Percentiles rank a stretch among this genome's conserved stretches.
Conservation (phyloP, 2,888 invertebrate species). For the Creontiades dilutus region DNA sequence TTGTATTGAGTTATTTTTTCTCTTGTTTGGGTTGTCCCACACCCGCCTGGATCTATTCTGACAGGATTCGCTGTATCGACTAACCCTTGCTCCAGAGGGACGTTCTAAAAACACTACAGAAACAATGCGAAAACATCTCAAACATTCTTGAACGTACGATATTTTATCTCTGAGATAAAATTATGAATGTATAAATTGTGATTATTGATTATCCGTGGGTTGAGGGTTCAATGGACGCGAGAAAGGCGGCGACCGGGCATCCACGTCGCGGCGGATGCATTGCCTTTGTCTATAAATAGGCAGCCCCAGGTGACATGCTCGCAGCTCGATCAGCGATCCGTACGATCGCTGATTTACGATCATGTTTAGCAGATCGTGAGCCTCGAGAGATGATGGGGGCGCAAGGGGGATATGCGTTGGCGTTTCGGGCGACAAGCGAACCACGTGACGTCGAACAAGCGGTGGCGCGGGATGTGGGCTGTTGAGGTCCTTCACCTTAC, state of each 20-base stretch:
- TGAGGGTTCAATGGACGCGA: neutral
- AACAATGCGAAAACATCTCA: too few relatives aligned
- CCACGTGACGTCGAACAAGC: neutral
- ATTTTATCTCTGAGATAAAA: too few relatives aligned
- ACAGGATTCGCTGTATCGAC: too few relatives aligned
- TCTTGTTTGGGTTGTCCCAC: too few relatives aligned
- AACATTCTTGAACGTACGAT: too few relatives aligned
- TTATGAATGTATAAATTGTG: too few relatives aligned
- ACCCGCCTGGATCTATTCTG: too few relatives aligned
- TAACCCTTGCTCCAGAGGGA: too few relatives aligned
- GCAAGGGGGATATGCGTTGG: neutral
- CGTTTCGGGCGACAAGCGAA: neutral
- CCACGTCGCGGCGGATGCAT: neutral
- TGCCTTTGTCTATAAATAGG: conserved; percentile 20
- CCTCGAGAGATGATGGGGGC: neutral
- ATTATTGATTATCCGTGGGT: neutral
- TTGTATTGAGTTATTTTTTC: too few relatives aligned
- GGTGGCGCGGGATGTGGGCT: conserved; percentile 16
- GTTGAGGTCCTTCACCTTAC: conserved; percentile 6
- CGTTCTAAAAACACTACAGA: too few relatives aligned
- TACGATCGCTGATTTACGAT: conserved; percentile 14
- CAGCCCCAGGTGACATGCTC: neutral
- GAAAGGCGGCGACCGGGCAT: neutral
- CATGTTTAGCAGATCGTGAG: neutral
- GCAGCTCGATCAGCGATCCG: neutral